Evolutionary conservation across 2,888 invertebrate genomes (phyloP).

Genomic region (Isotomurus palustris): DNA sequence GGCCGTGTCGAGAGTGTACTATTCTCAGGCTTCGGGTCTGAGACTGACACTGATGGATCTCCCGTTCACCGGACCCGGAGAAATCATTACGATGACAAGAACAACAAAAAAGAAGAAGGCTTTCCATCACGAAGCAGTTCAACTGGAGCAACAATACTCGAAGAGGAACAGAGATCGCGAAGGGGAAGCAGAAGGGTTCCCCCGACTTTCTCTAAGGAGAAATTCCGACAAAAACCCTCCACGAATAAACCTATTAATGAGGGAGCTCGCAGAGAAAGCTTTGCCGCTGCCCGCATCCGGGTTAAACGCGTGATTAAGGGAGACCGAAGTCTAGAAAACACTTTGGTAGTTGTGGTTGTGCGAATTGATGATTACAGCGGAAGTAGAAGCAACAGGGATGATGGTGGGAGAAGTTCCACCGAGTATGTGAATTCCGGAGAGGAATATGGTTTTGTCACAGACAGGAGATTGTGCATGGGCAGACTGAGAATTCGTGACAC

Average conservation of each 20-base stretch:
- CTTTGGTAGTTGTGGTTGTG: constrained; percentile 11
- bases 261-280: constrained; percentile 8
- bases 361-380: not conserved
- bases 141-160: too few relatives aligned
- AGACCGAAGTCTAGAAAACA: constrained; percentile 38
- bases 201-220: not conserved
- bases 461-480: constrained; percentile 1
- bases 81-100: not conserved
- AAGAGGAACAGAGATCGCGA: too few relatives aligned
- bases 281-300: constrained; percentile 29
- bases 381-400: not conserved
- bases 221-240: not conserved
- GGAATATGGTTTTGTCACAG: too few relatives aligned
- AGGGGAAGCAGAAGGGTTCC: too few relatives aligned
- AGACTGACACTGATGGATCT: constrained; percentile 24
- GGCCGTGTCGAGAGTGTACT: constrained; percentile 40
- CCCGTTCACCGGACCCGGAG: not conserved
- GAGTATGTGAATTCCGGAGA: too few relatives aligned
- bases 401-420: not conserved
- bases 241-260: not conserved
- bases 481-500: constrained; percentile 33
- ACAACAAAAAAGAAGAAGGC: too few relatives aligned
- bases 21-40: constrained; percentile 8
- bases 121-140: too few relatives aligned
- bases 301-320: constrained; percentile 44